phyloP scores from a whole-genome alignment of 2,888 invertebrate genomes.

The Pristionchus mayeri region DNA sequence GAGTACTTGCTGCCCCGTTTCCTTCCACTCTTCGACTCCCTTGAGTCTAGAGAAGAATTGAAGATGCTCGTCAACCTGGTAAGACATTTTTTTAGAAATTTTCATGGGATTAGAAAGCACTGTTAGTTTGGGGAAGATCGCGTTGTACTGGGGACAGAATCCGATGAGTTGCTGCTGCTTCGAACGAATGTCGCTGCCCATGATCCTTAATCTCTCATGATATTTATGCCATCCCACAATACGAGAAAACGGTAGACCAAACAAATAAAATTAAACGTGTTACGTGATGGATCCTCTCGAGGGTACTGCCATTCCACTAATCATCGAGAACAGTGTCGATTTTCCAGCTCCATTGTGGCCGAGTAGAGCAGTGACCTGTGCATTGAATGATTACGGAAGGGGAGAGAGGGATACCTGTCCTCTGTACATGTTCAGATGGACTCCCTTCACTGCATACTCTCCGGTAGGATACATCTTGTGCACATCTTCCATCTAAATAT shows the following conservation, averaged over 20 bases:
- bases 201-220: slow-evolving; percentile 53
- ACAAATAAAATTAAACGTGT: background rate
- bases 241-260: too few relatives aligned
- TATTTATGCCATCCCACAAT: too few relatives aligned
- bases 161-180: slow-evolving; percentile 64
- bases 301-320: slow-evolving; percentile 66
- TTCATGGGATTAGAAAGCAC: background rate
- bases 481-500: background rate
- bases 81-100: background rate
- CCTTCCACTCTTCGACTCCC: slow-evolving; percentile 54
- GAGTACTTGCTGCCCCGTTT: background rate
- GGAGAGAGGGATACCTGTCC: slow-evolving; percentile 65
- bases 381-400: too few relatives aligned
- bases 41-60: slow-evolving; percentile 67
- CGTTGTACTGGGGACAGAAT: slow-evolving; percentile 67
- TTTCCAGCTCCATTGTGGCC: slow-evolving; percentile 75
- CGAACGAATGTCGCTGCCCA: slow-evolving; percentile 56
- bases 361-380: slow-evolving; percentile 70
- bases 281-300: slow-evolving; percentile 56
- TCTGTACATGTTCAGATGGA: slow-evolving; percentile 65
- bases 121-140: slow-evolving; percentile 66
- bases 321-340: slow-evolving; percentile 66
- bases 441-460: slow-evolving; percentile 70
- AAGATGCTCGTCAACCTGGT: slow-evolving; percentile 70
- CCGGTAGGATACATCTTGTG: slow-evolving; percentile 49